Conservation (phyloP, 2,888 invertebrate species). For the Trachelus troglodyta region DNA sequence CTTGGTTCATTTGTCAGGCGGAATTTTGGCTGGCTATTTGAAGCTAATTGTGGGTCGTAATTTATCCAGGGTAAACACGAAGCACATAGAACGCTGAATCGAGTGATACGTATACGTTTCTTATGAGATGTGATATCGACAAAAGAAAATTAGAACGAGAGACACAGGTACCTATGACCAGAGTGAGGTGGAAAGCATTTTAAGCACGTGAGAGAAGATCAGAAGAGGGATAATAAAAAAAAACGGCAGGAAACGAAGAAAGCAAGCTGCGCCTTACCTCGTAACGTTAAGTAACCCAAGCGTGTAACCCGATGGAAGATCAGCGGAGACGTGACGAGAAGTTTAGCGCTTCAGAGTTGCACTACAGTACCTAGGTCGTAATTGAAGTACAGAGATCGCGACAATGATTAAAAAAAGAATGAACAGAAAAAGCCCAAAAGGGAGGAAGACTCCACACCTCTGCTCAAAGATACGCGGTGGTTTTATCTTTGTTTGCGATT, state of each 20-base stretch:
- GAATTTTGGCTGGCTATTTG: neutral
- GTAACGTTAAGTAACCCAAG: neutral
- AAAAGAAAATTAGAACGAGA: neutral
- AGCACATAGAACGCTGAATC: too few relatives aligned
- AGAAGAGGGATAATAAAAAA: neutral
- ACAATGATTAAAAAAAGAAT: constrained; percentile 17
- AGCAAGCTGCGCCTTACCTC: neutral
- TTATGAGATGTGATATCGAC: neutral
- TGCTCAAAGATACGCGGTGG: neutral
- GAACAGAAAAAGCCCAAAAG: neutral
- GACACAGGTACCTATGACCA: neutral
- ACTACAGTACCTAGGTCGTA: neutral
- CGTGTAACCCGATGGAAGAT: neutral
- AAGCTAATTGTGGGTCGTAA: neutral
- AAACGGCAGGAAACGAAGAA: neutral
- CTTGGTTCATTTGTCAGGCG: neutral
- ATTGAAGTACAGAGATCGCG: constrained; percentile 14
- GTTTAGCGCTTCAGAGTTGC: neutral
- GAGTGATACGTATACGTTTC: too few relatives aligned
- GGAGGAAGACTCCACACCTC: constrained; percentile 22
- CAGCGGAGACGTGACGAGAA: neutral
- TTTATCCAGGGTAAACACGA: neutral
- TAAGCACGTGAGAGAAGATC: neutral
- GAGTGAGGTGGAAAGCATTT: neutral
- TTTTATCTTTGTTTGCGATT: neutral